These are phyloP conservation scores for Drosophila prostipennis DNA, from an alignment of 2,888 invertebrate species.

Conservation along the genomic window DNA sequence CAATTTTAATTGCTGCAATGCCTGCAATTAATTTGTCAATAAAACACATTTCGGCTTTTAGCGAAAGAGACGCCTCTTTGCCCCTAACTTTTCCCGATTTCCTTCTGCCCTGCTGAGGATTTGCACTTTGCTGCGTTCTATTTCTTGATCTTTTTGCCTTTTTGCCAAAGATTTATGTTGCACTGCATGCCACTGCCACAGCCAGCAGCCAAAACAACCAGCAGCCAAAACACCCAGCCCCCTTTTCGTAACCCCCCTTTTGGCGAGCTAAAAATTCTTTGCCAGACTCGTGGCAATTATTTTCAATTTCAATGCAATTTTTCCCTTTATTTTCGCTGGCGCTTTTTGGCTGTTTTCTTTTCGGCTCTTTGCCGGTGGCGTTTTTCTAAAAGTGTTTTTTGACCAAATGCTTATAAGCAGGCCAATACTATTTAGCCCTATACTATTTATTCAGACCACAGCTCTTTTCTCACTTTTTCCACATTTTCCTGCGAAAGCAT, in stretches of 20 bases:
- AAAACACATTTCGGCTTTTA: constrained; percentile 82
- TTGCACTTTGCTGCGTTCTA: constrained; percentile 50
- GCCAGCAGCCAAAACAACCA: constrained; percentile 20
- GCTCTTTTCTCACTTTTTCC: background rate
- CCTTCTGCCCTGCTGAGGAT: constrained; percentile 17
- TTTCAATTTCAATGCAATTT: constrained; percentile 60
- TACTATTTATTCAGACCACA: background rate
- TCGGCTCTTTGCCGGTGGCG: constrained; percentile 50
- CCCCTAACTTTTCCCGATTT: constrained; percentile 14
- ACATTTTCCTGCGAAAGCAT: constrained; percentile 11
- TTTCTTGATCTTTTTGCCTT: constrained; percentile 40
- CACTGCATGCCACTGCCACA: constrained; percentile 12
- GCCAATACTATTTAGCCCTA: constrained; percentile 38
- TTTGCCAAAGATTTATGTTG: constrained; percentile 48
- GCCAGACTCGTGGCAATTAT: constrained; percentile 72
- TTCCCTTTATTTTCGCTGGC: constrained; percentile 33
- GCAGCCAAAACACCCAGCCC: constrained; percentile 16
- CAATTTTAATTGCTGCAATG: constrained; percentile 76
- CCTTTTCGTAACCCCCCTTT: background rate
- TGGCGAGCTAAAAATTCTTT: constrained; percentile 8
- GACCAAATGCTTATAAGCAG: constrained; percentile 19
- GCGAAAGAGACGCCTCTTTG: constrained; percentile 49
- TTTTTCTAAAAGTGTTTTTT: constrained; percentile 54
- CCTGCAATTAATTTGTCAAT: constrained; percentile 83
- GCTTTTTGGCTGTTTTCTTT: constrained; percentile 18